Evolutionary conservation across 2,888 invertebrate genomes (phyloP).

Genomic region (Aricia artaxerxes): DNA sequence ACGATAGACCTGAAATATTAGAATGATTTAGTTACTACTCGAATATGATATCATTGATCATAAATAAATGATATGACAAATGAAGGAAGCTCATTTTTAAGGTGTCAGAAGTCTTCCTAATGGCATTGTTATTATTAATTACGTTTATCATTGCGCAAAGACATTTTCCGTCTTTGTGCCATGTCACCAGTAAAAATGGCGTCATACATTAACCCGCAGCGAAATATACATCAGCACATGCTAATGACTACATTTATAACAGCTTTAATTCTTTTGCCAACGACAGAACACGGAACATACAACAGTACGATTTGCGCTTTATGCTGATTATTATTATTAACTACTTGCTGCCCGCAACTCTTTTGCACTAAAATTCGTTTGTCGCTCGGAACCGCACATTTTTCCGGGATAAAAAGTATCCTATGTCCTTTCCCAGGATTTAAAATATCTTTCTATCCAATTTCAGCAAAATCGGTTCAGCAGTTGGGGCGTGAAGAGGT

Average conservation of each 20-base stretch:
- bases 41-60: not conserved
- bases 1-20: not conserved
- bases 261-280: constrained; percentile 33
- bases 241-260: constrained; percentile 36
- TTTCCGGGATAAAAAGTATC: no score
- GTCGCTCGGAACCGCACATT: no score
- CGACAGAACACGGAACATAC: not conserved
- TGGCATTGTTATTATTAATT: constrained; percentile 21
- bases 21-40: not conserved
- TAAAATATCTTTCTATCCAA: no score
- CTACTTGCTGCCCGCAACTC: no score
- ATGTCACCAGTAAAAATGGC: constrained; percentile 21
- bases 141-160: not conserved
- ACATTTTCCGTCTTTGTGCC: constrained; percentile 30
- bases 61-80: not conserved
- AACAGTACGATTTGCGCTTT: not conserved
- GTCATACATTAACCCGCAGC: constrained; percentile 31
- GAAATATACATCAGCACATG: constrained; percentile 34
- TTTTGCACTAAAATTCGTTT: no score
- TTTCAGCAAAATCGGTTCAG: no score
- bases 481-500: no score
- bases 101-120: constrained; percentile 10
- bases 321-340: not conserved
- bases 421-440: no score
- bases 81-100: not conserved